Base-by-base conservation (phyloP, 2,113 vertebrate genomes). In the Promerops cafer region DNA sequence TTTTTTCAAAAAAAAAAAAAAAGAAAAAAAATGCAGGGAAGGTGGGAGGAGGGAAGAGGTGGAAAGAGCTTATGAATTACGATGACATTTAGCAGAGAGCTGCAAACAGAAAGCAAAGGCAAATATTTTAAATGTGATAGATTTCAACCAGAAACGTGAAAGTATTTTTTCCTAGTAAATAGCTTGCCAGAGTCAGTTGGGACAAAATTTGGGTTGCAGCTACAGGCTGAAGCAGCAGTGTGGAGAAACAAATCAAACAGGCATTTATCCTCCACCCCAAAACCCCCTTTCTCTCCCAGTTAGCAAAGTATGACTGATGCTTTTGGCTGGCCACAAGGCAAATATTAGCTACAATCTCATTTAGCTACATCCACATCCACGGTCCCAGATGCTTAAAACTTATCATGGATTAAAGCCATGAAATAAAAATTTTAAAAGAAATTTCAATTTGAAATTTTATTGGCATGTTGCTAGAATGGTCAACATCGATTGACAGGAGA, bases 371-470 rank as follows among this genome's bases (percentile, higher is more conserved):
- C 92, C 96, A 97, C 83, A 96, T 95, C 96, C 91, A 94, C 83
- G 47, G 97, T 92, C 96, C 97, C 96, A 96, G 88, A 89, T 90
- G 91, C 94, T 97, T 97, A 96, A 97, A 98, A 97, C 95, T 92
- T 61, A 96, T 98, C 98, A 98, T 98, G 98, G 98, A 98, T 95
- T 98, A 98, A 98, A 98, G 98, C 98, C 98, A 98, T 98, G 98
- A 98, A 98, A 98, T 97, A 98, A 98, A 94, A 92, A 81, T 82
- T 59, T 14, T 57, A 89, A 78, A 92, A 93, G 54, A 97, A 97
- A 97, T 97, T 98, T 98, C 98, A 98, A 98, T 98, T 98, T 98
- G 98, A 98, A 98, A 98, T 98, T 98, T 98, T 98, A 98, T 98
- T 98, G 97, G 97, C 84, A 13, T 95, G 97, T 98, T 97, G 97